Conservation (phyloP, 2,888 invertebrate genomes). For the Trissolcus japonicus region DNA sequence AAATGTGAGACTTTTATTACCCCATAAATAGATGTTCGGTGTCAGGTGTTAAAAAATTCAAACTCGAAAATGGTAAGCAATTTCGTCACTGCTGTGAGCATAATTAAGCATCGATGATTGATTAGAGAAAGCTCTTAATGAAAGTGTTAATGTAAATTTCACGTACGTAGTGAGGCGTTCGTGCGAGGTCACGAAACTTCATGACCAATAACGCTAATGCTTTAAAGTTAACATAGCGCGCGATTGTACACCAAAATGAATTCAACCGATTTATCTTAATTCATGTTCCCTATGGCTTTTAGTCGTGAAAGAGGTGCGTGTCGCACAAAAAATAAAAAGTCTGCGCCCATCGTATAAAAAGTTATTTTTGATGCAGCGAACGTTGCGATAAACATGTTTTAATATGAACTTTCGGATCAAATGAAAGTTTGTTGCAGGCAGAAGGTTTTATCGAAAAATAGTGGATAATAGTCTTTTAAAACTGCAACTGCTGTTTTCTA, state of each 20-base stretch:
- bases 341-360: not conserved
- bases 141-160: conserved; percentile 50
- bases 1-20: no score
- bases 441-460: no score
- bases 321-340: not conserved
- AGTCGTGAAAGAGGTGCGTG: not conserved
- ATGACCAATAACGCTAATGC: conserved; percentile 36
- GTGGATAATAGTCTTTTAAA: no score
- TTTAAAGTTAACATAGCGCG: not conserved
- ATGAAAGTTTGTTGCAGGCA: no score
- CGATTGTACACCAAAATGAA: not conserved
- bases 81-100: conserved; percentile 4
- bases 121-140: conserved; percentile 35
- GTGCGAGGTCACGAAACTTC: conserved; percentile 36
- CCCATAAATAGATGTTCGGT: not conserved
- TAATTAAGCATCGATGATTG: conserved; percentile 39
- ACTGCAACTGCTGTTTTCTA: no score
- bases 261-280: not conserved
- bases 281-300: not conserved
- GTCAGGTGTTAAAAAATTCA: not conserved
- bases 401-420: not conserved
- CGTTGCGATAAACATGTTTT: not conserved
- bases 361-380: not conserved
- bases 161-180: conserved; percentile 22
- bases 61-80: not conserved